Evolutionary conservation across 2,888 invertebrate species (phyloP), one percentile per base, ranked within the genome.

Genomic region (Agrotis segetum): DNA sequence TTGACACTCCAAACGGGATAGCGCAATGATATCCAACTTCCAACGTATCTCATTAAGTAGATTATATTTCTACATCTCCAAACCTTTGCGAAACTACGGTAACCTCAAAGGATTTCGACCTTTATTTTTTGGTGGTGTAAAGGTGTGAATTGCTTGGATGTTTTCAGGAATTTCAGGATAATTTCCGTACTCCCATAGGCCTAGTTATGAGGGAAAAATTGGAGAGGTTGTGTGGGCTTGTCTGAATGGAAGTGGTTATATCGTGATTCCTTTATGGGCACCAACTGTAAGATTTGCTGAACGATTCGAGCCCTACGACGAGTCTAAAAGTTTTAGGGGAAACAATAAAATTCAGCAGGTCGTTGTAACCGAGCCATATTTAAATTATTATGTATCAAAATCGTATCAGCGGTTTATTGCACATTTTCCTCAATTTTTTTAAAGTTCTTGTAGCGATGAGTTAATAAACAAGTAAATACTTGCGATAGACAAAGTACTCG

Each of bases 41-140:
- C 29, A 79, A 62, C 78, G 82, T 84, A 89, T 91, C 91, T 91
- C 92, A 92, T 92, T 92, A 89, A 89, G 89, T 89, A 87, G 88
- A 92, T 92, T 92, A 91, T 90, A 85, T 90, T 87, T 85, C 87
- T 89, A 88, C 85, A 87, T 84, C 81, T 86, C 86, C 58, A 76
- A 78, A 80, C 70, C 67, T 71, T 73, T 52, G 59, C 34, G 67
- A 84, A 82, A 79, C 74, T 64, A 61, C 34, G 0, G 13, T 14
- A 53, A 1, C 17, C 14, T 17, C 53, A 59, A 17, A 14, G 24
- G 34, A 85, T 68, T 55, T 16, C 60, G 7, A 24, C 46, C 76
- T 74, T 78, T 83, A 73, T 24, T 0, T 0, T 0, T 2, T 5
- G 40, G 40, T 5, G 0, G 0, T 2, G 0, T 83, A 85, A 24